Evolutionary conservation across 2,113 vertebrate species (phyloP).

Genomic region (Acrocephalus arundinaceus): DNA sequence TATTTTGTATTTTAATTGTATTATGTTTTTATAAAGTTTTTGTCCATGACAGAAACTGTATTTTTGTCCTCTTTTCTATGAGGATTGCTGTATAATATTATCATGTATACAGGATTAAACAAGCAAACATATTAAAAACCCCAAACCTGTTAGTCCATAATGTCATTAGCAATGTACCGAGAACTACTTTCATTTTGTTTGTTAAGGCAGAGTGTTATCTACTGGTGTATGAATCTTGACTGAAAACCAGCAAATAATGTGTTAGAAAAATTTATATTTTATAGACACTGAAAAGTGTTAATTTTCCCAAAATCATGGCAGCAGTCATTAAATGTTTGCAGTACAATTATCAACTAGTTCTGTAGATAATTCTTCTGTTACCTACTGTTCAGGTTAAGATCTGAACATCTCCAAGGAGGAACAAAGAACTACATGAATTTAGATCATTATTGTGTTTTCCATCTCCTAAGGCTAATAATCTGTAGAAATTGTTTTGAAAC

Average conservation of each 20-base stretch:
- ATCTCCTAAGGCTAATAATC: neutral
- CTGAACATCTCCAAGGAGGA: neutral
- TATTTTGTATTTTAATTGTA: constrained; percentile 33
- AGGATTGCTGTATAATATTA: constrained; percentile 38
- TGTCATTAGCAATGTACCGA: neutral
- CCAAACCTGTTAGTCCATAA: neutral
- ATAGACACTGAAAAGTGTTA: neutral
- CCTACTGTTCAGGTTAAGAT: neutral
- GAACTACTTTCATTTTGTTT: neutral
- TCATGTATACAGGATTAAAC: neutral
- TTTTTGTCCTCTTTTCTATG: constrained; percentile 26
- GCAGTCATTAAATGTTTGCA: neutral
- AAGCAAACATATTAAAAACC: neutral
- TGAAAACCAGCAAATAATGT: neutral
- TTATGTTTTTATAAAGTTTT: constrained; percentile 43
- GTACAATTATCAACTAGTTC: neutral
- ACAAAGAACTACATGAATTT: neutral
- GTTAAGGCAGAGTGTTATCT: neutral
- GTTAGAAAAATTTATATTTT: neutral
- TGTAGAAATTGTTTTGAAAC: neutral
- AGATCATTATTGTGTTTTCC: neutral
- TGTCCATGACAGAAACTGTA: constrained; percentile 34
- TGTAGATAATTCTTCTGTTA: neutral
- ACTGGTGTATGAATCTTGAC: neutral
- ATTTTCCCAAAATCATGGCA: neutral